phyloP scores from a whole-genome alignment of 2,888 invertebrate species.

The Drosophila neutralis region DNA sequence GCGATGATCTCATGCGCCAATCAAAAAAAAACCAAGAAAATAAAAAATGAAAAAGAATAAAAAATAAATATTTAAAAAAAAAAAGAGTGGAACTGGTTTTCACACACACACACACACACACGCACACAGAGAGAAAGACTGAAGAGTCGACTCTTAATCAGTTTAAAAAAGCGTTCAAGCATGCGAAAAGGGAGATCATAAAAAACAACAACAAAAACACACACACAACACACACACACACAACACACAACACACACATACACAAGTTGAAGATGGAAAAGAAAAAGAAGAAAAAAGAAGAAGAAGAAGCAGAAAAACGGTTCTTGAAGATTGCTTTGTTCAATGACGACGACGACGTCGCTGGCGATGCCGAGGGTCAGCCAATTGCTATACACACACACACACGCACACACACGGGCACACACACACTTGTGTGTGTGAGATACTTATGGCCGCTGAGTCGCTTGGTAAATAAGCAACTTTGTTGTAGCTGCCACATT shows the following conservation, averaged over 20 bases:
- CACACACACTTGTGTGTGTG: slow-evolving; percentile 32
- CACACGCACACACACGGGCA: background rate
- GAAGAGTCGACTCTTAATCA: slow-evolving; percentile 80
- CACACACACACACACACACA: slow-evolving; percentile 49
- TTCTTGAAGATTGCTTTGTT: slow-evolving; percentile 79
- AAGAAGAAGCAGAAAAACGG: slow-evolving; percentile 41
- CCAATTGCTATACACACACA: slow-evolving; percentile 62
- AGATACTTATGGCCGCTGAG: slow-evolving; percentile 62
- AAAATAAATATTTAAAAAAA: slow-evolving; percentile 20
- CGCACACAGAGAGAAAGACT: slow-evolving; percentile 26
- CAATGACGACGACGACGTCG: slow-evolving; percentile 52
- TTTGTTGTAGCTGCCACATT: slow-evolving; percentile 60
- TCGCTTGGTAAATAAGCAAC: slow-evolving; percentile 70
- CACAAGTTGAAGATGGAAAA: slow-evolving; percentile 5
- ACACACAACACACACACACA: slow-evolving; percentile 10
- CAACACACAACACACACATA: background rate
- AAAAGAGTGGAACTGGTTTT: slow-evolving; percentile 64
- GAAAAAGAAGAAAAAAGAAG: slow-evolving; percentile 11
- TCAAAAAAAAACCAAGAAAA: slow-evolving; percentile 55
- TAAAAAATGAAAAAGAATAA: slow-evolving; percentile 36
- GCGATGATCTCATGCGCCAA: slow-evolving; percentile 80
- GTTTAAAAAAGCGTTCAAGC: slow-evolving; percentile 80
- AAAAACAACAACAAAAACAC: slow-evolving; percentile 43
- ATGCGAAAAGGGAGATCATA: slow-evolving; percentile 69
- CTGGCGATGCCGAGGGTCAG: slow-evolving; percentile 72